Conservation (phyloP, 2,113 vertebrate species). For the Candoia aspera region DNA sequence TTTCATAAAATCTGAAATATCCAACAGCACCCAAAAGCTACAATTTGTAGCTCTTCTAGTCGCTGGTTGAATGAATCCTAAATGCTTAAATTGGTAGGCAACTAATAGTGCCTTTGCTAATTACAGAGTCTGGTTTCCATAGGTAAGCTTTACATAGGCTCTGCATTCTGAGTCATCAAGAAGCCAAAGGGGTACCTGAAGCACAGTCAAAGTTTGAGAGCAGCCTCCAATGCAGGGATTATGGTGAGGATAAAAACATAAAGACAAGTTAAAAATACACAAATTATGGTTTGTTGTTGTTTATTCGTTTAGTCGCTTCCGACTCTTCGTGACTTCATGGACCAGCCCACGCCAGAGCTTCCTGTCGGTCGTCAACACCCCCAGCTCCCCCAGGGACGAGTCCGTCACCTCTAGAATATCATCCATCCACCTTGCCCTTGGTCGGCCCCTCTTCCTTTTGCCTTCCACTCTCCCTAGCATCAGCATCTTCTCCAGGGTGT, state of each 20-base stretch:
- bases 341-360: too few species aligned
- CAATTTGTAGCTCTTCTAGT: not conserved
- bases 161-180: not conserved
- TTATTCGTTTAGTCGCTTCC: too few species aligned
- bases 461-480: too few species aligned
- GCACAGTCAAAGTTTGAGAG: not conserved
- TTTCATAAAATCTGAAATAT: not conserved
- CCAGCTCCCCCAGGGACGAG: too few species aligned
- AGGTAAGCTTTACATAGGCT: not conserved
- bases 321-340: too few species aligned
- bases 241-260: not conserved
- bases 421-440: too few species aligned
- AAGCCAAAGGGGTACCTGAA: not conserved
- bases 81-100: slow-evolving; percentile 1
- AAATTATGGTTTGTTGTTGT: not conserved
- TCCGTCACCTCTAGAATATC: too few species aligned
- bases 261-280: not conserved
- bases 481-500: too few species aligned
- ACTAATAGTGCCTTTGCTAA: not conserved
- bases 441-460: too few species aligned
- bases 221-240: not conserved
- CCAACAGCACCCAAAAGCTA: not conserved
- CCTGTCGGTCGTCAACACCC: too few species aligned
- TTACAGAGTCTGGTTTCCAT: not conserved
- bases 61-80: not conserved